Evolutionary conservation across 1,140 invertebrate species (phyloP).

Genomic region (Macrocentrus cingulum): DNA sequence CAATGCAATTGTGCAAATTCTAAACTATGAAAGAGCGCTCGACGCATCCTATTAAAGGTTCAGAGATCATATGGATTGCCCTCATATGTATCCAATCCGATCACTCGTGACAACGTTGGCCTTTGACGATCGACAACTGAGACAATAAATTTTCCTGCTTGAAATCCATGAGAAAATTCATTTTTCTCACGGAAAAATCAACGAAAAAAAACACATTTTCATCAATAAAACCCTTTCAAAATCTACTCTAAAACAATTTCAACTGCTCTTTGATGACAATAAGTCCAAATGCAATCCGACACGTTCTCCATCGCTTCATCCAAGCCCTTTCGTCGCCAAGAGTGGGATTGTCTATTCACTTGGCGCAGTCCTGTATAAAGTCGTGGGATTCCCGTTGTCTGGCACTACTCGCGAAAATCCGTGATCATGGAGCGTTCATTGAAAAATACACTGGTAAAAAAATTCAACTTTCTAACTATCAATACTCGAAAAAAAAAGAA

Average conservation of each 20-base stretch:
- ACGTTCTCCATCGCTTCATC: too few species aligned
- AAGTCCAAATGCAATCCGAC: too few species aligned
- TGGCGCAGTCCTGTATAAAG: constrained; percentile 22
- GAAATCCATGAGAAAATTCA: too few species aligned
- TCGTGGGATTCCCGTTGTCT: constrained; percentile 3
- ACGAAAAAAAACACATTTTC: too few species aligned
- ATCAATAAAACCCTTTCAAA: too few species aligned
- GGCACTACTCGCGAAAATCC: constrained; percentile 1
- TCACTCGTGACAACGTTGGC: constrained; percentile 46
- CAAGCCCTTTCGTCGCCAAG: not conserved
- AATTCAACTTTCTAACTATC: not conserved
- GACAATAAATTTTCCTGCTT: constrained; percentile 37
- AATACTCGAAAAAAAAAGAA: not conserved
- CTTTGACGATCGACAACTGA: constrained; percentile 39
- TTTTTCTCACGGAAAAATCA: too few species aligned
- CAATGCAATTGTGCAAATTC: not conserved
- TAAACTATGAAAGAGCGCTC: constrained; percentile 36
- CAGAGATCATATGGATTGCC: constrained; percentile 43
- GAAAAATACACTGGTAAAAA: constrained; percentile 15
- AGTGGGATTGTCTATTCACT: not conserved
- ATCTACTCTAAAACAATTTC: too few species aligned
- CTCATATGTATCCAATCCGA: constrained; percentile 23
- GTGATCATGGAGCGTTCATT: constrained; percentile 12
- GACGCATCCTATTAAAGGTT: constrained; percentile 51
- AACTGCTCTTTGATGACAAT: too few species aligned